phyloP scores from a whole-genome alignment of 1,140 invertebrate species.

The Neoseiulus cucumeris region DNA sequence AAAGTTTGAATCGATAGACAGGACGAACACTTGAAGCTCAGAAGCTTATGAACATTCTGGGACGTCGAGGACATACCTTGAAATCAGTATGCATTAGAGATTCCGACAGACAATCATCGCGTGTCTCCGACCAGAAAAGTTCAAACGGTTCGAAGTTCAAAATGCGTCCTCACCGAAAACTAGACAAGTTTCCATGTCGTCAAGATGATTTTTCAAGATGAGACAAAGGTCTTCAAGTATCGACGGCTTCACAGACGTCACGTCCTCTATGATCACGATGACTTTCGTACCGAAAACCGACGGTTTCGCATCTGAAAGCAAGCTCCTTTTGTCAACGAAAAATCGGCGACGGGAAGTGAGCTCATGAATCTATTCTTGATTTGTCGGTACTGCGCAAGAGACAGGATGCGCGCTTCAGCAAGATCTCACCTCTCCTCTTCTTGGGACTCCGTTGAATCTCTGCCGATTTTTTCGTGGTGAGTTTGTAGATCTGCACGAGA shows the following conservation, averaged over 20 bases:
- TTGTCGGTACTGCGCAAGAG: background rate
- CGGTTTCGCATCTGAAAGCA: background rate
- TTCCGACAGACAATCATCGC: too few relatives aligned
- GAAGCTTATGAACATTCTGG: background rate
- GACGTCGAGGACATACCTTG: background rate
- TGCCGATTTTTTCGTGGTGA: background rate
- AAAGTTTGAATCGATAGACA: background rate
- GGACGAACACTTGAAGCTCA: background rate
- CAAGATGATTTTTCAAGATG: background rate
- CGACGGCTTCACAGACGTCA: background rate
- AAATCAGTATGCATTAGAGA: too few relatives aligned
- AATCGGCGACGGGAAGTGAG: too few relatives aligned
- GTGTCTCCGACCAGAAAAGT: too few relatives aligned
- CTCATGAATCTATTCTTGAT: too few relatives aligned
- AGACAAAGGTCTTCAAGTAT: constrained; percentile 1
- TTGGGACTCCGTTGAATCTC: background rate
- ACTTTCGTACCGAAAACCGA: background rate
- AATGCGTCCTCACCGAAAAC: background rate
- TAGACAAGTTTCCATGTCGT: background rate
- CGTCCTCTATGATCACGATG: background rate
- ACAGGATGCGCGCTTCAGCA: background rate
- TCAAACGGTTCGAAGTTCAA: background rate
- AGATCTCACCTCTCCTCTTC: background rate
- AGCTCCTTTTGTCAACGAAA: background rate
- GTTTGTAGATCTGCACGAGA: background rate